Evolutionary conservation across 2,797 vertebrate genomes (phyloP), one percentile per base, ranked within the genome.

Genomic region (Mycteria americana): DNA sequence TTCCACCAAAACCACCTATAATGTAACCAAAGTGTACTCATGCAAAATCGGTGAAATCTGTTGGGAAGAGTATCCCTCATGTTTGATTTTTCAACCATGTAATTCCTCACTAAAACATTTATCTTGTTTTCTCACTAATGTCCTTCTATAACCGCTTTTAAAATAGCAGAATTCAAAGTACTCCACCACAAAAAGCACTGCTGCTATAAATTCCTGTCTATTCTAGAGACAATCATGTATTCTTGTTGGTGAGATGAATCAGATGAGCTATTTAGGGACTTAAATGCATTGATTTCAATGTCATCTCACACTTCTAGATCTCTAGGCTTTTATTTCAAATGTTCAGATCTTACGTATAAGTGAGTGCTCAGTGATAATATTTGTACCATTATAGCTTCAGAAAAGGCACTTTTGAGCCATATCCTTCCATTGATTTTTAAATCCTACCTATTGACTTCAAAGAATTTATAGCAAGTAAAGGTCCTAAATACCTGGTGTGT

Each of bases 341-440:
- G 77, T 64, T 95, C 67, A 72, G n/a, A 33, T 84, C 67, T 57
- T 88, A 53, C 4, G 1, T 89, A 10, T 60, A 63, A 85, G 57
- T 76, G 73, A 79, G 41, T 67, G 54, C 43, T 91, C 45, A 69
- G 31, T 94, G 67, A 84, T 95, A 80, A 63, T 92, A 85, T 87
- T 96, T 96, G 69, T 68, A 63, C 59, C 33, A n/a, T 79, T 94
- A 82, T 41, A 63, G 33, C 51, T 94, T 81, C 5, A 30, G 21
- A 92, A 95, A 75, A 84, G 68, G 48, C 54, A 81, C 39, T 84
- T 91, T 77, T 64, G 62, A 85, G 68, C 62, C 54, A 27, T 88
- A 80, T 89, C 63, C 50, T 85, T 59, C 48, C 54, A 94, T 89
- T 68, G 92, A 95, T 93, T 97, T 95, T 96, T 93, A 95, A 89